phyloP scores from a whole-genome alignment of 2,797 vertebrate species.

The Xiphorhynchus erythropygius region DNA sequence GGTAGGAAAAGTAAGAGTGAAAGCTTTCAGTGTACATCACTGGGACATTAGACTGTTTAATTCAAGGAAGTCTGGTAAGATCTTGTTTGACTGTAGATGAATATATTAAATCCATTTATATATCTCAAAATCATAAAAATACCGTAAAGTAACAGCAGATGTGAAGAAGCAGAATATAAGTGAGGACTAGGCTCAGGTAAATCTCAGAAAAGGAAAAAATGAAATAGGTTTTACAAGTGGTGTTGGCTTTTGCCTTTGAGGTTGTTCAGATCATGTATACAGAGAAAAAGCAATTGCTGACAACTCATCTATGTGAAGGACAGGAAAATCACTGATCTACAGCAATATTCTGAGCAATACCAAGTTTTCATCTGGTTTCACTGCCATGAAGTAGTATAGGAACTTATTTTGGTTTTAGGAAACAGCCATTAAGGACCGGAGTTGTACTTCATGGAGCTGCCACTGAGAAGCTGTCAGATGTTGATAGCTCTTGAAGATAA shows the following conservation, averaged over 20 bases:
- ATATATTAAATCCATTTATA: background rate
- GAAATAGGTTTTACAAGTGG: background rate
- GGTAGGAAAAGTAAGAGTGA: background rate
- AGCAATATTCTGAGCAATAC: background rate
- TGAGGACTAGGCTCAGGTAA: background rate
- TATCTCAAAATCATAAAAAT: background rate
- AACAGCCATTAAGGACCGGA: background rate
- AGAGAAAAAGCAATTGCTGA: background rate
- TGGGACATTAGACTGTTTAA: background rate
- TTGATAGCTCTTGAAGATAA: background rate
- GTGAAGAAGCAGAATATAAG: background rate
- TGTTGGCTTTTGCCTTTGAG: background rate
- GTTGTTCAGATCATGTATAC: background rate
- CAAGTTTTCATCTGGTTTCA: background rate
- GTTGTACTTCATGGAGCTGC: background rate
- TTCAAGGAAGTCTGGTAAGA: background rate
- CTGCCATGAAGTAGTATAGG: background rate
- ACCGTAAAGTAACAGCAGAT: background rate
- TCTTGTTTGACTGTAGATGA: background rate
- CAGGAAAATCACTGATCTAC: background rate
- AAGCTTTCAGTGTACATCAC: background rate
- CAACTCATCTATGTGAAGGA: accelerated
- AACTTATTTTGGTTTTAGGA: background rate
- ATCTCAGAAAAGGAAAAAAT: background rate
- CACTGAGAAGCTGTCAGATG: background rate